Conservation (phyloP, 2,113 vertebrate species). For the Dicrurus megarhynchus region DNA sequence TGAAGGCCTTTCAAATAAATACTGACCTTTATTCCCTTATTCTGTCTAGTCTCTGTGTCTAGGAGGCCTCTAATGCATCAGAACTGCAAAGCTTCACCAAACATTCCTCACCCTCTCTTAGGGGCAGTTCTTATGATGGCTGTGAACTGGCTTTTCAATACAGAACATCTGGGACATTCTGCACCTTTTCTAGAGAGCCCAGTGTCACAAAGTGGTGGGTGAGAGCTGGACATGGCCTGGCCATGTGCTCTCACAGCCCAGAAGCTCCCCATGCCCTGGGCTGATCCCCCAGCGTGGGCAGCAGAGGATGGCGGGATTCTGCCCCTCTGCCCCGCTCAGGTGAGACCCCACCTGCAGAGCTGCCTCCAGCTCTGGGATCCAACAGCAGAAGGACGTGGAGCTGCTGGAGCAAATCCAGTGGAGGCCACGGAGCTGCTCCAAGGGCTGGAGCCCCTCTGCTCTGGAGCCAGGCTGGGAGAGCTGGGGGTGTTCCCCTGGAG, state of each 20-base stretch:
- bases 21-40: no score
- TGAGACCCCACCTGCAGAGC: neutral
- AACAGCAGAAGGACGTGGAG: neutral
- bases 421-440: fast-evolving
- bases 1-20: no score
- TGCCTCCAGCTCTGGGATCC: neutral
- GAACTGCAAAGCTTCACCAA: neutral
- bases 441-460: neutral
- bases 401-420: neutral
- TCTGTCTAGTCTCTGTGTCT: no score
- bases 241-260: neutral
- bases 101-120: fast-evolving
- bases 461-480: neutral
- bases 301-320: fast-evolving
- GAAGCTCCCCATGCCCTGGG: neutral
- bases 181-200: neutral
- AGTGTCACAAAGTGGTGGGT: neutral
- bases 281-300: fast-evolving
- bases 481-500: neutral
- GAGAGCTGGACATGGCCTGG: neutral
- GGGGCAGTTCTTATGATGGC: neutral
- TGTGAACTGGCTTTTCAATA: neutral
- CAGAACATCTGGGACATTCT: neutral
- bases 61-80: no score
- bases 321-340: fast-evolving